Evolutionary conservation across 2,113 vertebrate genomes (phyloP).

Genomic region (Suricata suricatta): DNA sequence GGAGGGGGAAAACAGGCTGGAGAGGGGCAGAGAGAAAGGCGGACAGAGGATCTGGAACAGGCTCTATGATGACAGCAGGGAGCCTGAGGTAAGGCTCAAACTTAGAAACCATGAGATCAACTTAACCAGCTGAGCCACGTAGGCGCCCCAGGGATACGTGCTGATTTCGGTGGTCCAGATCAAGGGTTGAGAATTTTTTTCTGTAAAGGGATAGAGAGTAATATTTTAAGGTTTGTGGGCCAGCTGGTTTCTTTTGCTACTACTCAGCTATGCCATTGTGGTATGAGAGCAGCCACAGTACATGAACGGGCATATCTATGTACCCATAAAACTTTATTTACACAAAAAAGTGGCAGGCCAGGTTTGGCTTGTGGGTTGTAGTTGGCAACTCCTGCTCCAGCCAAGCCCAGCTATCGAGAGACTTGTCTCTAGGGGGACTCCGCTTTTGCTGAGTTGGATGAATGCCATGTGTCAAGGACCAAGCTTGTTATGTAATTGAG

Average conservation of each 20-base stretch:
- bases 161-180: background rate
- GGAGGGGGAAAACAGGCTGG: too few species aligned
- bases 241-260: background rate
- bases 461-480: background rate
- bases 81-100: too few species aligned
- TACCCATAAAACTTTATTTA: background rate
- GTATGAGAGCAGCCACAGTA: background rate
- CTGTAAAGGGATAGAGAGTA: too few species aligned
- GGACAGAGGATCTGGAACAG: too few species aligned
- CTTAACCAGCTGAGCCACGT: too few species aligned
- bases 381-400: background rate
- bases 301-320: background rate
- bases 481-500: background rate
- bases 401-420: background rate
- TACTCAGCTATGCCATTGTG: rapidly evolving
- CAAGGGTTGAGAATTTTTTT: too few species aligned
- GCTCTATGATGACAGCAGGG: too few species aligned
- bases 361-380: background rate
- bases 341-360: background rate
- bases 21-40: too few species aligned
- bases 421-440: background rate
- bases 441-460: background rate
- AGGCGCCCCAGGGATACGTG: too few species aligned
- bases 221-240: background rate
- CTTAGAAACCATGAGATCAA: too few species aligned